Conservation (phyloP, 64 coral and sea anemone species). For the Platygyra sinensis region DNA sequence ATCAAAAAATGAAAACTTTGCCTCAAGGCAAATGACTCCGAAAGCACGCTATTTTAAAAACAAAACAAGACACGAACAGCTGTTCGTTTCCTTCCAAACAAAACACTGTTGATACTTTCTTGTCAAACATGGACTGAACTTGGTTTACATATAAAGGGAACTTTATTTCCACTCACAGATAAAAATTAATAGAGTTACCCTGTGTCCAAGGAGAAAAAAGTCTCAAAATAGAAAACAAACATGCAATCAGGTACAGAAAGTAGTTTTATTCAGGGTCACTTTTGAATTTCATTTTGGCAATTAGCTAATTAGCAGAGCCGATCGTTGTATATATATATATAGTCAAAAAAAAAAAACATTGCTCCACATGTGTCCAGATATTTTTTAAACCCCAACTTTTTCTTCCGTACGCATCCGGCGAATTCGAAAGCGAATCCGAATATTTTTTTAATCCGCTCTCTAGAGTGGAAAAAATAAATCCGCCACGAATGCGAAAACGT, state of each 20-base stretch:
- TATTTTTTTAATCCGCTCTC: too few relatives aligned
- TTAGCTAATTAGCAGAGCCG: not conserved
- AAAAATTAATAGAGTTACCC: too few relatives aligned
- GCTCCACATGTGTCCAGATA: not conserved
- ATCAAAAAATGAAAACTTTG: not conserved
- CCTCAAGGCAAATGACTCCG: not conserved
- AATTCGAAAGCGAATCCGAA: too few relatives aligned
- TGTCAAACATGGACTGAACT: not conserved
- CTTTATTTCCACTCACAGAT: too few relatives aligned
- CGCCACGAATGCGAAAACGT: too few relatives aligned
- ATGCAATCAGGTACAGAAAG: too few relatives aligned
- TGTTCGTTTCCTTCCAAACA: not conserved
- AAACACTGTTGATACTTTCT: not conserved
- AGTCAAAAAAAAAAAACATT: not conserved
- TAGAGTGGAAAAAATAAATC: too few relatives aligned
- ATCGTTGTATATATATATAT: not conserved
- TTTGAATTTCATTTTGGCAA: not conserved
- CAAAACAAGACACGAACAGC: not conserved
- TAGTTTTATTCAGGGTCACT: not conserved
- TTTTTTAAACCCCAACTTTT: not conserved
- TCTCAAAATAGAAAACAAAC: too few relatives aligned
- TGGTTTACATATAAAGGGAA: not conserved
- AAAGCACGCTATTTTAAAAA: not conserved
- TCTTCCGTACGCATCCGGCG: too few relatives aligned
- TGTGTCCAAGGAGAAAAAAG: too few relatives aligned